A percentile compares a stretch with the other conserved stretches of the same genome.
phyloP scores from a whole-genome alignment of 2,113 vertebrate species.

The Catharus minimus region DNA sequence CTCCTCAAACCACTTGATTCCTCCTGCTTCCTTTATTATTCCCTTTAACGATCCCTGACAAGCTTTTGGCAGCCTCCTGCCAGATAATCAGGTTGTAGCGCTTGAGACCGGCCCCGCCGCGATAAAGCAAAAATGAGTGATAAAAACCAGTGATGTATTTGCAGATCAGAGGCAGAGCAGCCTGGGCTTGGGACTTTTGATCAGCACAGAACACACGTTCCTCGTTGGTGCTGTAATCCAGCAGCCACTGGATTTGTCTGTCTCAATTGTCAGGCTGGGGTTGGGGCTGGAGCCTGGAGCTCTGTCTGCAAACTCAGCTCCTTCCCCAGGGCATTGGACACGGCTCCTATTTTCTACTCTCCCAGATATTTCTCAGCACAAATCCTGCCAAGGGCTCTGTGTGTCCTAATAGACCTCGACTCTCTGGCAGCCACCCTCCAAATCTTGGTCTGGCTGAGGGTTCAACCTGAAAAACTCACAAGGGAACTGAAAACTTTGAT shows the following conservation, averaged over 20 bases:
- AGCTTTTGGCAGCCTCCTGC: conserved; percentile 40
- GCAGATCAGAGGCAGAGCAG: conserved; percentile 33
- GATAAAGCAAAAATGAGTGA: conserved; percentile 39
- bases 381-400: not conserved
- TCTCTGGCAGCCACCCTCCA: not conserved
- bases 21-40: conserved; percentile 25
- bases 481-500: not conserved
- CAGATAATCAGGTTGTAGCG: conserved; percentile 36
- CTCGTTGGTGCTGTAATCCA: not conserved
- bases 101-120: not conserved
- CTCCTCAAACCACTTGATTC: conserved; percentile 37
- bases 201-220: not conserved
- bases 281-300: conserved; percentile 27
- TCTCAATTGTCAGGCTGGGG: not conserved
- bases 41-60: not conserved
- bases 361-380: not conserved
- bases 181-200: not conserved
- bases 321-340: not conserved
- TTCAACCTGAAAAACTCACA: not conserved
- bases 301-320: not conserved
- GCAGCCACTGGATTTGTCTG: not conserved
- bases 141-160: conserved; percentile 29
- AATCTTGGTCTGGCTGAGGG: not conserved
- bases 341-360: not conserved
- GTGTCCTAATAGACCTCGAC: not conserved